These are phyloP conservation scores for Bugula neritina DNA, from an alignment of 2,888 invertebrate genomes.

Conservation along the genomic window DNA sequence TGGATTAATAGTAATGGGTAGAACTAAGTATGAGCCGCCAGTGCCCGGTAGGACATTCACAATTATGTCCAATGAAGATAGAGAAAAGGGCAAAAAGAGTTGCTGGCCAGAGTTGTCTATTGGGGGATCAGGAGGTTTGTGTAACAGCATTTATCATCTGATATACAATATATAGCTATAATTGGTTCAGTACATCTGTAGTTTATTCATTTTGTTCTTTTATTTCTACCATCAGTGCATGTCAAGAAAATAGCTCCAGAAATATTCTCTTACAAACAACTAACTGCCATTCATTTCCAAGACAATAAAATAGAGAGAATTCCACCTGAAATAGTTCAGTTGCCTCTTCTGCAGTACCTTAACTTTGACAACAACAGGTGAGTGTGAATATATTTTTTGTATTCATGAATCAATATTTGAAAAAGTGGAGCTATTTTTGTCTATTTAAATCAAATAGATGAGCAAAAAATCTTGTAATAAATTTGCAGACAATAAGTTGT, in stretches of 20 bases:
- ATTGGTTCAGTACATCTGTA: background rate
- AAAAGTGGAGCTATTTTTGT: too few relatives aligned
- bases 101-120: constrained; percentile 89
- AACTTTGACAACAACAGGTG: constrained; percentile 83
- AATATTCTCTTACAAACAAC: constrained; percentile 82
- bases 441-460: too few relatives aligned
- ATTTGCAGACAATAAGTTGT: too few relatives aligned
- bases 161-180: too few relatives aligned
- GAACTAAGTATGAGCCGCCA: constrained; percentile 36
- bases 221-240: constrained; percentile 68
- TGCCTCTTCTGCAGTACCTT: constrained; percentile 76
- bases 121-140: constrained; percentile 57
- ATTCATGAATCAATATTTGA: too few relatives aligned
- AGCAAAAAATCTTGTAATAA: too few relatives aligned
- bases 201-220: background rate
- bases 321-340: constrained; percentile 80
- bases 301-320: constrained; percentile 87
- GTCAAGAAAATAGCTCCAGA: constrained; percentile 87
- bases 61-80: constrained; percentile 86
- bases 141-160: background rate
- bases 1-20: constrained; percentile 57
- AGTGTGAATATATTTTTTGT: background rate
- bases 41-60: constrained; percentile 70
- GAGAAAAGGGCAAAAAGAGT: constrained; percentile 84
- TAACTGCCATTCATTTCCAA: constrained; percentile 90